A percentile compares a stretch with the other conserved stretches of the same genome.
Evolutionary conservation across 1,140 invertebrate species (phyloP).

Genomic region (Drosophila lini): DNA sequence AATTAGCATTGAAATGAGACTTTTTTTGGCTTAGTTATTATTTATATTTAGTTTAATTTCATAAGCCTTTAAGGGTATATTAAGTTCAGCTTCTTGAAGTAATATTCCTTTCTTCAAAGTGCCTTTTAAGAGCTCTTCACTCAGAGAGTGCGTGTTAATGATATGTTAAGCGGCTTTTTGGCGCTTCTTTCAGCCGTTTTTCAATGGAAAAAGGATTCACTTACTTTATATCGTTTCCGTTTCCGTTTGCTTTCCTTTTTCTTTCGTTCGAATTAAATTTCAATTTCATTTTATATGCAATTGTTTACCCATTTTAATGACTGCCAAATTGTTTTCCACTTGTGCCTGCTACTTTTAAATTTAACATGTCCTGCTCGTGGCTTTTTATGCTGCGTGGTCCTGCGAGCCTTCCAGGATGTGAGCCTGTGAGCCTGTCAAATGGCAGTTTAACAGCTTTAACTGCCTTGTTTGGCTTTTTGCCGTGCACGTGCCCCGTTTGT

Average conservation of each 20-base stretch:
- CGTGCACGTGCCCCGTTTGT: conserved; percentile 57
- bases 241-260: not conserved
- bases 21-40: too few relatives aligned
- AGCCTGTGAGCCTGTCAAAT: conserved; percentile 60
- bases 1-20: not conserved
- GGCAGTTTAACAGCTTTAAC: conserved; percentile 67
- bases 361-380: conserved; percentile 37
- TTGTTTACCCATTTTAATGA: conserved; percentile 61
- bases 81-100: not conserved
- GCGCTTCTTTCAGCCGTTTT: conserved; percentile 9
- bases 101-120: not conserved
- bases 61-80: not conserved
- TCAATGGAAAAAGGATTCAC: conserved; percentile 31
- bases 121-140: not conserved
- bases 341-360: conserved; percentile 39
- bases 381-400: conserved; percentile 9
- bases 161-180: conserved; percentile 27
- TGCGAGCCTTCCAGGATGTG: conserved; percentile 16
- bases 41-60: too few relatives aligned
- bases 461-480: conserved; percentile 31
- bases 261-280: conserved; percentile 28
- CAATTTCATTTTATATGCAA: conserved; percentile 54
- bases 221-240: conserved; percentile 16
- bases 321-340: conserved; percentile 55
- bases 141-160: conserved; percentile 21